Conservation (phyloP, 2,797 vertebrate genomes). For the Semotilus atromaculatus region DNA sequence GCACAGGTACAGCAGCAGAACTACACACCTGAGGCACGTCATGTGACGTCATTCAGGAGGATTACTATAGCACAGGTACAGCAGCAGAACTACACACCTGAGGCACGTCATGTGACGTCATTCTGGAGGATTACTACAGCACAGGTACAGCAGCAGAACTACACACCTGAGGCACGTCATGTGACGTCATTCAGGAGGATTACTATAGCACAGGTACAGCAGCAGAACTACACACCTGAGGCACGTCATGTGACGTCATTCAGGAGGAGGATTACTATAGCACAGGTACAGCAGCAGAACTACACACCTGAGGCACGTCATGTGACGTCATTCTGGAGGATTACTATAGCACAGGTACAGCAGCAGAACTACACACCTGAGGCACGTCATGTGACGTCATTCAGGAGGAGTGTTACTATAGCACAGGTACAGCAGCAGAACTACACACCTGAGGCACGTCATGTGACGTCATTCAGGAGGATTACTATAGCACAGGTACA, state of each 20-base stretch:
- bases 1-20: slow-evolving; percentile 4
- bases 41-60: slow-evolving; percentile 47
- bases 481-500: slow-evolving; percentile 42
- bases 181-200: slow-evolving; percentile 53
- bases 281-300: slow-evolving; percentile 1
- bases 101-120: background rate
- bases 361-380: too few species aligned
- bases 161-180: background rate
- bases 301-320: background rate
- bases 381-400: background rate
- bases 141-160: background rate
- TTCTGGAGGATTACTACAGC: slow-evolving; percentile 29
- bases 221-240: background rate
- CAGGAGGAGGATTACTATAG: too few species aligned
- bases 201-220: slow-evolving; percentile 34
- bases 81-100: too few species aligned
- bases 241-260: background rate
- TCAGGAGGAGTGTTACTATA: too few species aligned
- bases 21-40: background rate
- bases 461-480: slow-evolving; percentile 47
- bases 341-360: slow-evolving; percentile 36
- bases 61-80: slow-evolving; percentile 42
- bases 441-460: background rate
- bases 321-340: slow-evolving; percentile 47
- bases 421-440: slow-evolving; percentile 4